Evolutionary conservation across 2,797 vertebrate genomes (phyloP), one percentile per base, ranked within the genome.

Genomic region (Alauda arvensis): DNA sequence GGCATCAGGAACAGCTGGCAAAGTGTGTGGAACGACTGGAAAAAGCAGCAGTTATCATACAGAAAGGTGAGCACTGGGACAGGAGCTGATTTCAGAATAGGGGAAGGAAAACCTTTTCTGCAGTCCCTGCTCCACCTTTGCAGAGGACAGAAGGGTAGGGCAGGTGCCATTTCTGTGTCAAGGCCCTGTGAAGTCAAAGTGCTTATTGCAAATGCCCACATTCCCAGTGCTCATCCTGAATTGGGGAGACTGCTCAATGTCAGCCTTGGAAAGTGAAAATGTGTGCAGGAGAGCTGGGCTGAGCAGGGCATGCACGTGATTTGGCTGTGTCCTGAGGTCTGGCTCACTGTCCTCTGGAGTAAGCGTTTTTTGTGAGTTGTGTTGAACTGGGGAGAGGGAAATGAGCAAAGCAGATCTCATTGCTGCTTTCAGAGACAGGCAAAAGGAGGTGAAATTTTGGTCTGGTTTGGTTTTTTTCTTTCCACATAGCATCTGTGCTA

Each of bases 1-100:
- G 97, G 97, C 97, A 98, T 83, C 97, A 97, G 84, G 97, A 97
- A 9, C 92, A 97, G 71, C 84, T 98, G 92, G 88, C 92, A 28
- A 94, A 93, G n/a, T 94, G 80, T 45, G 57, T 97, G 68, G 94
- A 96, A 21, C 82, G 2, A 43, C 83, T 98, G 79, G 96, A 93
- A 43, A 94, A 77, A 48, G 96, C 97, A 48, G 96, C 96, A 25
- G 40, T 96, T 69, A 56, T 94, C 83, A 92, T 97, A 85, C 97
- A 98, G 91, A 98, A 97, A 87, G 75, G 95, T 96, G 46, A 92
- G 95, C 18, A 2, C 51, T 42, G 19, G 45, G 20, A 6, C 15
- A 67, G 42, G 23, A 62, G 16, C 20, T 56, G 26, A 29, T 81
- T 15, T 81, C 34, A 48, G 9, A 40, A 3, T 12, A 65, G 33